A percentile compares a stretch with the other conserved stretches of the same genome.
These are phyloP conservation scores for Drosophila neonasuta DNA, from an alignment of 2,888 invertebrate genomes.

Conservation along the genomic window DNA sequence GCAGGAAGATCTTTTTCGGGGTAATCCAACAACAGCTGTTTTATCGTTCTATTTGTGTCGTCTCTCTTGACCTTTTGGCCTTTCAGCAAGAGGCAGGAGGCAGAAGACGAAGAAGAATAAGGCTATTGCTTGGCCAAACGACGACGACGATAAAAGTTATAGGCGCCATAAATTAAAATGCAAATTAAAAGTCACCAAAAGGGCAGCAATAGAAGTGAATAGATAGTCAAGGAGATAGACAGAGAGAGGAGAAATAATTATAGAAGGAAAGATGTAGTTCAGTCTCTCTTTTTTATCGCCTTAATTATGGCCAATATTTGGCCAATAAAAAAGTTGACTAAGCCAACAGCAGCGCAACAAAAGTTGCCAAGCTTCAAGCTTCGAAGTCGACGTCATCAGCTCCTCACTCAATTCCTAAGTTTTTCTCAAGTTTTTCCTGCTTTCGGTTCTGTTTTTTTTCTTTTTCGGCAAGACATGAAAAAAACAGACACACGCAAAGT, in stretches of 20 bases:
- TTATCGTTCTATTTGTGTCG: constrained; percentile 37
- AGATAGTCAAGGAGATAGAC: background rate
- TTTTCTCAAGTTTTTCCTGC: constrained; percentile 12
- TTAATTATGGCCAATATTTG: constrained; percentile 71
- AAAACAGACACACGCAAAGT: constrained; percentile 49
- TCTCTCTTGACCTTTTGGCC: constrained; percentile 53
- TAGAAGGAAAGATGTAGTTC: constrained; percentile 9
- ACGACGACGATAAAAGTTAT: constrained; percentile 68
- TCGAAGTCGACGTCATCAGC: constrained; percentile 33
- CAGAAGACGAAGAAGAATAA: background rate
- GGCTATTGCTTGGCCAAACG: constrained; percentile 5
- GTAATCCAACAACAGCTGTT: constrained; percentile 54
- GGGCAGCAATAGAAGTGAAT: background rate
- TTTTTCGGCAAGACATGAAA: constrained; percentile 4
- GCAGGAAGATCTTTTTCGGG: constrained; percentile 18
- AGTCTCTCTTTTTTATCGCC: constrained; percentile 49
- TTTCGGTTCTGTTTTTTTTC: constrained; percentile 2
- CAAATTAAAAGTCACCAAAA: constrained; percentile 63
- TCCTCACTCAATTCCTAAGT: constrained; percentile 33
- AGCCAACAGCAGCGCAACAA: constrained; percentile 27
- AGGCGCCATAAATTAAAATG: constrained; percentile 71
- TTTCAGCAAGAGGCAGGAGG: constrained; percentile 13
- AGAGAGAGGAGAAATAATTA: constrained; percentile 50
- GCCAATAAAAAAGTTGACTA: constrained; percentile 62
- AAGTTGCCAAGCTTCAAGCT: constrained; percentile 37